A percentile compares a stretch with the other conserved stretches of the same genome.
phyloP scores from a whole-genome alignment of 2,888 invertebrate species.

The Petrophora chlorosata region DNA sequence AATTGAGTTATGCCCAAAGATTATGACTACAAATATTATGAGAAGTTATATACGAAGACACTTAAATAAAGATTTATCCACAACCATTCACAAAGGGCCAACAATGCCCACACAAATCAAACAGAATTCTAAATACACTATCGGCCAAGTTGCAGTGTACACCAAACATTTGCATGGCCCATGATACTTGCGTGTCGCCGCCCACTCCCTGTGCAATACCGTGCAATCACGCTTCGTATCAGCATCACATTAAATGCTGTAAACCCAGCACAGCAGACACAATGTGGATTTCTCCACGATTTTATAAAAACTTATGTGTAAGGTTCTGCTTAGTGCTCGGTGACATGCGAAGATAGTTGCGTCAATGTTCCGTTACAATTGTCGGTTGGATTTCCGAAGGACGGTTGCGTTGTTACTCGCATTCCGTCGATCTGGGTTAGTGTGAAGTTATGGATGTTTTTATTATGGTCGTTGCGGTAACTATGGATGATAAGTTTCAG shows the following conservation, averaged over 20 bases:
- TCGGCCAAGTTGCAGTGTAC: conserved; percentile 62
- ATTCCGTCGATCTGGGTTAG: conserved; percentile 23
- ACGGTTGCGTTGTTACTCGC: conserved; percentile 25
- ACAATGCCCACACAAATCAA: conserved; percentile 79
- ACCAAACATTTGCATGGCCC: conserved; percentile 73
- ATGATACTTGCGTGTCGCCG: conserved; percentile 75
- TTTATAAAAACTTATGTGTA: conserved; percentile 57
- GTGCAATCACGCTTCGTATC: conserved; percentile 74
- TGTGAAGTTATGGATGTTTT: conserved; percentile 19
- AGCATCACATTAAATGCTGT: conserved; percentile 73
- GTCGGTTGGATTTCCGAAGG: conserved; percentile 34
- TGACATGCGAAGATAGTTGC: conserved; percentile 67
- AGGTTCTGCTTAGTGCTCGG: conserved; percentile 60
- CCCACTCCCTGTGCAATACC: conserved; percentile 74
- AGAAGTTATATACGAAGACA: no score
- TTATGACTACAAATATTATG: no score
- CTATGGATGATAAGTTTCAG: no score
- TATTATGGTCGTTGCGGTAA: no score
- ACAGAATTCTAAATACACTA: conserved; percentile 74
- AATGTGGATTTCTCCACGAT: conserved; percentile 68
- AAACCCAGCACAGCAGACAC: conserved; percentile 65
- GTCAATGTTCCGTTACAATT: conserved; percentile 49
- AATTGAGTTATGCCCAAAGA: no score
- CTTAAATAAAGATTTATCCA: no score
- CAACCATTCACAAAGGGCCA: conserved; percentile 40